Evolutionary conservation across 2,888 invertebrate species (phyloP).

Genomic region (Syrista parreyssii): DNA sequence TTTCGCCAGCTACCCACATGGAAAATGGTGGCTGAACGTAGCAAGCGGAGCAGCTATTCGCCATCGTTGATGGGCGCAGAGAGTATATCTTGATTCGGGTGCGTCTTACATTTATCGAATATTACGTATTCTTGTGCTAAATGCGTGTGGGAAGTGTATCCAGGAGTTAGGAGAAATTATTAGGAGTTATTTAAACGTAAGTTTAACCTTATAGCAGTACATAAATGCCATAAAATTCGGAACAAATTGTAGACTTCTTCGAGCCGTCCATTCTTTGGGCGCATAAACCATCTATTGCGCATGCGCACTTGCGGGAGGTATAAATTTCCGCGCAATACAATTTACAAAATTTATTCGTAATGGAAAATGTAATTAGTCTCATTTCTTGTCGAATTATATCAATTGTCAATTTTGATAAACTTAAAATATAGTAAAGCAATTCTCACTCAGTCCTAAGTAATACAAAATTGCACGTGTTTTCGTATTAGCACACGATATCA

Average conservation of each 20-base stretch:
- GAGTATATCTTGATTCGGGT: conserved; percentile 39
- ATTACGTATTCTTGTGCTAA: conserved; percentile 45
- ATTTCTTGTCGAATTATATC: neutral
- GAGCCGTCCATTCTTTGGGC: conserved; percentile 52
- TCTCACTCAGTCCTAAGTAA: too few relatives aligned
- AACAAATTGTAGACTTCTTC: conserved; percentile 36
- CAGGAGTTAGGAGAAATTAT: conserved; percentile 21
- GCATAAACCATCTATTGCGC: conserved; percentile 51
- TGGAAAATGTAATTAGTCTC: too few relatives aligned
- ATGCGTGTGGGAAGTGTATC: conserved; percentile 32
- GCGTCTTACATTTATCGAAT: conserved; percentile 31
- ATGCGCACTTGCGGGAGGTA: conserved; percentile 55
- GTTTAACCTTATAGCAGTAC: conserved; percentile 25
- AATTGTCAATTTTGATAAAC: too few relatives aligned
- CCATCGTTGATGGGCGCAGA: conserved; percentile 57
- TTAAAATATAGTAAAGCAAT: too few relatives aligned
- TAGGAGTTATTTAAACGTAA: conserved; percentile 36
- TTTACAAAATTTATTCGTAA: neutral
- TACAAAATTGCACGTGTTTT: too few relatives aligned
- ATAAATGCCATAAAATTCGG: conserved; percentile 34
- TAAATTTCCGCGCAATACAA: conserved; percentile 44
- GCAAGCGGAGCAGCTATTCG: conserved; percentile 55
- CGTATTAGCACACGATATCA: too few relatives aligned
- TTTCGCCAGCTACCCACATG: conserved; percentile 44
- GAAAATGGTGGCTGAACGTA: conserved; percentile 57